phyloP scores from a whole-genome alignment of 2,113 vertebrate genomes.

The Bubo bubo region DNA sequence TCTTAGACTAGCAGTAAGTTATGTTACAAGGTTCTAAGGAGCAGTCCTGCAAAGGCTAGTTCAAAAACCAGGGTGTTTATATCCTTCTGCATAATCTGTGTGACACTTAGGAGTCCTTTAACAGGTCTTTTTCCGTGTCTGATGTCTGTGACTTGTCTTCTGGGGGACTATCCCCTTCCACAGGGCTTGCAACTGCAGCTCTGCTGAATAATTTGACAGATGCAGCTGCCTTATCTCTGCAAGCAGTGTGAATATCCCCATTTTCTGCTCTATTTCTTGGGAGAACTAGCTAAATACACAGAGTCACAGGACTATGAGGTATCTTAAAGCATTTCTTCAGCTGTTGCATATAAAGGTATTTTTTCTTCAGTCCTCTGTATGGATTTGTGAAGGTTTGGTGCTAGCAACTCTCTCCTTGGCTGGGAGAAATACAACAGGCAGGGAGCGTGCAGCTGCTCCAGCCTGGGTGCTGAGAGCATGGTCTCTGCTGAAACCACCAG shows the following conservation, averaged over 20 bases:
- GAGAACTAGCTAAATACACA: not conserved
- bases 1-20: too few relatives aligned
- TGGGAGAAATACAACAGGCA: not conserved
- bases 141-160: not conserved
- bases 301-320: rapidly evolving
- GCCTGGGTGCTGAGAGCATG: not conserved
- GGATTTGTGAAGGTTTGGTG: not conserved
- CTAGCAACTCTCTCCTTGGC: not conserved
- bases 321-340: not conserved
- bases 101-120: not conserved
- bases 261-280: not conserved
- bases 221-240: not conserved
- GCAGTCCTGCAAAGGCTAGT: not conserved
- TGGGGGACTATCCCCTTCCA: not conserved
- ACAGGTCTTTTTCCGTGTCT: too few relatives aligned
- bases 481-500: not conserved
- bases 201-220: not conserved
- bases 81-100: not conserved
- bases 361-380: not conserved
- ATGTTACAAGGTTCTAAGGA: rapidly evolving
- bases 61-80: not conserved
- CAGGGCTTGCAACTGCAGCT: not conserved
- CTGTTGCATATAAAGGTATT: not conserved
- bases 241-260: not conserved
- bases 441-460: rapidly evolving